Evolutionary conservation across 2,113 vertebrate genomes (phyloP).

Genomic region (Chionis minor): DNA sequence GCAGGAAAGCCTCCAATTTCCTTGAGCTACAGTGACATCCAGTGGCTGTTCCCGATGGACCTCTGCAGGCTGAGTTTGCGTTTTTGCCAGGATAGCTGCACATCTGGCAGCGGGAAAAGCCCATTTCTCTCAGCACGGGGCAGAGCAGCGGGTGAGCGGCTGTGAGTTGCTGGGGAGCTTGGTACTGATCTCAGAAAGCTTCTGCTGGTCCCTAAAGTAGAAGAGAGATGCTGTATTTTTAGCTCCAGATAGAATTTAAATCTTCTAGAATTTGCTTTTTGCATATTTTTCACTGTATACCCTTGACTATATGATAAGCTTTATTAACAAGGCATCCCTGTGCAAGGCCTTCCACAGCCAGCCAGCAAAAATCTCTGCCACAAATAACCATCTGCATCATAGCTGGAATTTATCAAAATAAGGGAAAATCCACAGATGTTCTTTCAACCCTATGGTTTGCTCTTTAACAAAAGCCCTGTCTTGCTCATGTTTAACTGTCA

Average conservation of each 20-base stretch:
- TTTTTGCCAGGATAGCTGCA: background rate
- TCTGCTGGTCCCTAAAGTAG: background rate
- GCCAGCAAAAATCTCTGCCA: background rate
- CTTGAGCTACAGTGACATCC: conserved; percentile 59
- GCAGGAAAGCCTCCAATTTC: background rate
- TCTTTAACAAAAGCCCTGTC: background rate
- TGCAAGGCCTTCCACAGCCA: background rate
- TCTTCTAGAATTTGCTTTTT: background rate
- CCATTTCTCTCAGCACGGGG: background rate
- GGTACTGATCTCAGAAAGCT: background rate
- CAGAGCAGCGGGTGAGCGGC: background rate
- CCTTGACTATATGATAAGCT: too few species aligned
- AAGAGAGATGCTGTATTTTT: background rate
- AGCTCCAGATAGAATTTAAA: background rate
- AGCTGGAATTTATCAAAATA: background rate
- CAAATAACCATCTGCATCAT: background rate
- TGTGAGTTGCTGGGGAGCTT: background rate
- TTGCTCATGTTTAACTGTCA: background rate
- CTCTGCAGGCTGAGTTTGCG: background rate
- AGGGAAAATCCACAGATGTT: background rate
- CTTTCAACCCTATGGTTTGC: background rate
- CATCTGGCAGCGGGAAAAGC: rapidly evolving
- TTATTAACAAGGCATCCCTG: background rate
- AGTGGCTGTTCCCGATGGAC: conserved; percentile 26
- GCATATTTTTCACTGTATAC: background rate